Conservation (phyloP, 2,888 invertebrate species). For the Hydrotaea cyrtoneurina region DNA sequence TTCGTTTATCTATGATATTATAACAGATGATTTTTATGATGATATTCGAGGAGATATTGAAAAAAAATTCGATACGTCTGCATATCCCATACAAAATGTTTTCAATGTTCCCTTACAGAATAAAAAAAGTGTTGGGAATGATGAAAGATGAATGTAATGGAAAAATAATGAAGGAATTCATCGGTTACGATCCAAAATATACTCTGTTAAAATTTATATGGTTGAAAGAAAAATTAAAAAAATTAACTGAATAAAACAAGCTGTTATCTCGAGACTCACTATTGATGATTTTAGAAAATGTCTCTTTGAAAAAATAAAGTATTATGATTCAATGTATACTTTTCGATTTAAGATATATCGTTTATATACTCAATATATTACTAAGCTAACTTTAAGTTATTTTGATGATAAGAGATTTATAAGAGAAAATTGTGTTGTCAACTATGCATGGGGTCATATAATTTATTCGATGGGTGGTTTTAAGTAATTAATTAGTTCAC, state of each 20-base stretch:
- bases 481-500: slow-evolving; percentile 72
- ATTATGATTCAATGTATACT: too few relatives aligned
- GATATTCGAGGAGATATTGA: too few relatives aligned
- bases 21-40: too few relatives aligned
- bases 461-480: slow-evolving; percentile 70
- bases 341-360: too few relatives aligned
- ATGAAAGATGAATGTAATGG: slow-evolving; percentile 65
- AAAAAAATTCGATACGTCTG: too few relatives aligned
- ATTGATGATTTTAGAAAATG: neutral
- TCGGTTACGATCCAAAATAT: slow-evolving; percentile 42
- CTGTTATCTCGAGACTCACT: slow-evolving; percentile 27
- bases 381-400: neutral
- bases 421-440: slow-evolving; percentile 12
- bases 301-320: too few relatives aligned
- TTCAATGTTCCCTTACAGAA: neutral
- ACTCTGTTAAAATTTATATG: slow-evolving; percentile 23
- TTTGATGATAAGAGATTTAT: slow-evolving; percentile 13
- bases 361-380: neutral
- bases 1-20: too few relatives aligned
- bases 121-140: slow-evolving; percentile 40
- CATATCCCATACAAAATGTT: too few relatives aligned
- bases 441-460: slow-evolving; percentile 61
- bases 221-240: slow-evolving; percentile 39
- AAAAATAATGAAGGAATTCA: slow-evolving; percentile 46
- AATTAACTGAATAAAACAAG: neutral